Evolutionary conservation across 2,113 vertebrate species (phyloP), one percentile per base, ranked within the genome.

Genomic region (Pteropus alecto): DNA sequence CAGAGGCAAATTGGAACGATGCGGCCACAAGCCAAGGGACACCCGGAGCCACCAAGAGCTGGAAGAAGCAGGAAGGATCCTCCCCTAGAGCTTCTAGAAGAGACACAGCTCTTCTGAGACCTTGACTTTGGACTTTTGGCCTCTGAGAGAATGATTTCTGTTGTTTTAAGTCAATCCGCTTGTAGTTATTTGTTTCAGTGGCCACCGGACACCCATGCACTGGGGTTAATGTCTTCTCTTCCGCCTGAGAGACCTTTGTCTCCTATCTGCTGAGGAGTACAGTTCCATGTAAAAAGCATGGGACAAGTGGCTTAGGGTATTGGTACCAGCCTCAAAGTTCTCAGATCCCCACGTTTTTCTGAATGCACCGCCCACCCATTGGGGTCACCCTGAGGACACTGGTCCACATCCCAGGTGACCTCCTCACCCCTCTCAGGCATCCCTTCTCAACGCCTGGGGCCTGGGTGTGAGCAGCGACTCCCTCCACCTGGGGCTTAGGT

Each of bases 351-450:
- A 18, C 2, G 1, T 7, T 48, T 68, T 21, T 83, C 24, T 22
- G 46, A 15, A 11, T 4, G 54, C 30, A 33, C 10, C 70, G 15
- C 38, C 15, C 11, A 8, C 54, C 70, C 41, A 24, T 2, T 13
- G 1, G 41, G 41, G 12, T 19, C 43, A 14, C 54, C 26, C 24
- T 33, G 54, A 63, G n/a, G 22, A 28, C 84, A 2, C 35, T 6
- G 35, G 18, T 60, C 51, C 61, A 6, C 19, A 0, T 14, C 61
- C 30, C 3, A 2, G 15, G 58, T 0, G 0, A 13, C 54, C 71
- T 61, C 61, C 26, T 56, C 2, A 1, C 51, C 43, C 41, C 41
- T 61, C n/a, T 48, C 26, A 0, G 30, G 41, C 14, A 3, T 54
- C 51, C 60, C 51, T 48, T 76, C 38, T 35, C 13, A 8, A 7